Evolutionary conservation across 1,140 invertebrate species (phyloP), one percentile per base, ranked within the genome.

Genomic region (Pseudomyrmex dendroicus): DNA sequence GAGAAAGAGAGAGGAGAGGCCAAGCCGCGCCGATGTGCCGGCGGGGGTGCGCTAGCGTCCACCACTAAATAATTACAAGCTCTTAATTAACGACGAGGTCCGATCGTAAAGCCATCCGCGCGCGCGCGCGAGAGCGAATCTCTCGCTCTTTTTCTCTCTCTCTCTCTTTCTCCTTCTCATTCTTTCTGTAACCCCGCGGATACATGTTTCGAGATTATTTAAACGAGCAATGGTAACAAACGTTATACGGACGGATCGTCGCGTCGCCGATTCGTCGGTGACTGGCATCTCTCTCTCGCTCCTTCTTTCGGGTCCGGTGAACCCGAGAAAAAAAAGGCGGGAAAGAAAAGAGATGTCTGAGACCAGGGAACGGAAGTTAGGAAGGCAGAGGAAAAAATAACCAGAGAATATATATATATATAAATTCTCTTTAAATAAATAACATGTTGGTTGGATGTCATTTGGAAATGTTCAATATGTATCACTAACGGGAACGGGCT

Each of bases 41-140:
- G 90, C 92, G 93, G 93, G 93, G 92, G 93, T 92, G 93, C 92
- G 92, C 92, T 91, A 92, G 91, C 91, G 92, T 93, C 91, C 92
- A 80, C 91, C 90, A 92, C 93, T 93, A 93, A 93, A 93, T 93
- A 93, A 93, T 93, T 93, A 93, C 93, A 93, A 93, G 92, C 92
- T 93, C 93, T 93, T 93, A 93, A 93, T 93, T 93, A 93, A 93
- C 92, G 93, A 93, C 91, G 91, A 92, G 92, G 89, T 91, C 84
- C 89, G 90, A 91, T 93, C 93, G 92, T 93, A 93, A 93, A 93
- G 90, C 92, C 92, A 93, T 93, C 91, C 91, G 76, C 76, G 46
- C 64, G 73, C 52, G 73, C 73, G 61, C 73, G 61, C 25, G 13
- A 35, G 35, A 35, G 35, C 35, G 35, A 35, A 7, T 35, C 35